Base-by-base conservation (phyloP, 2,113 vertebrate species). In the Otus sunia region DNA sequence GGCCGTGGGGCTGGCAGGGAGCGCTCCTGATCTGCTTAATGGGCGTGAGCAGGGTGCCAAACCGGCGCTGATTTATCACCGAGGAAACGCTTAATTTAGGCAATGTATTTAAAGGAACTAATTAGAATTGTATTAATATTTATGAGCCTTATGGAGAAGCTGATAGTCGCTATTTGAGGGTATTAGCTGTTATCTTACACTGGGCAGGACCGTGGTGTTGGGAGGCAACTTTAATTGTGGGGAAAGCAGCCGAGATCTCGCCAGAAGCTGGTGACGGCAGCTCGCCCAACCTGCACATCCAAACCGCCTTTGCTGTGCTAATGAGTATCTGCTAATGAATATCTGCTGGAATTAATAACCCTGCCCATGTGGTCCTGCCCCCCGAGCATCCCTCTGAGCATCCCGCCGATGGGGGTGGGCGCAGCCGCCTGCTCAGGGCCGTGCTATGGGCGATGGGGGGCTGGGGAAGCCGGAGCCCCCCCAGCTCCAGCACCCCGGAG, bases 61-160 rank as follows among this genome's bases (percentile, higher is more conserved):
- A 27, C 11, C 9, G 1, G 32, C 1, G 8, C 73, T 84, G 92
- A 93, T 90, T 74, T 93, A 89, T 60, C 93, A 90, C 86, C 6
- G 55, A 97, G 96, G 15, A 71, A 97, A 94, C 2, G 5, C 92
- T 96, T 96, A 50, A 96, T 86, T 75, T 92, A 88, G 84, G 94
- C 72, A 86, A 94, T 78, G 94, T 86, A 97, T 97, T 98, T 97
- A 96, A 97, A 95, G 92, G 95, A 94, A 94, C 97, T 98, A 97
- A 98, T 98, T 98, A 98, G 96, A 97, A 97, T 96, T 84, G 75
- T 95, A 98, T 98, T 98, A 98, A 98, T 98, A 98, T 98, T 98
- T 97, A 98, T 98, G 93, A 91, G 5, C 68, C 43, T 27, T 95
- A 92, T 88, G 92, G 96, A 96, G 89, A 94, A 94, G 97, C 94